Evolutionary conservation across 2,888 invertebrate genomes (phyloP).

Genomic region (Holacanthella duospinosa): DNA sequence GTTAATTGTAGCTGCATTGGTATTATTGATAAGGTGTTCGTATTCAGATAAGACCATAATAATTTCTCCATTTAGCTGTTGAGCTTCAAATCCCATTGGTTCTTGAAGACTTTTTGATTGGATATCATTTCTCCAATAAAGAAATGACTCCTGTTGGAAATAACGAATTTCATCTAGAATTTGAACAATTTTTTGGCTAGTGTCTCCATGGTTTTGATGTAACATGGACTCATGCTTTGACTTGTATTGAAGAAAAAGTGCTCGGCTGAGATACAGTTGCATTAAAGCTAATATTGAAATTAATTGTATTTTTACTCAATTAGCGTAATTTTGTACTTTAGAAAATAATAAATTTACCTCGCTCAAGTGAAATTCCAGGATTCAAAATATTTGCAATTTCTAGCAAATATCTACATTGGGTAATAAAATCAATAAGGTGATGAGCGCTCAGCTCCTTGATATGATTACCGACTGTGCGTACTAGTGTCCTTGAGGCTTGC

Average conservation of each 20-base stretch:
- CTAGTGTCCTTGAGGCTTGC: slow-evolving; percentile 24
- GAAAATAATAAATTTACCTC: slow-evolving; percentile 20
- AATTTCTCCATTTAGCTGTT: neutral
- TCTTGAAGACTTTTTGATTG: slow-evolving; percentile 3
- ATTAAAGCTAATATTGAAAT: neutral
- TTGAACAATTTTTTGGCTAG: no score
- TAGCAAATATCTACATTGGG: slow-evolving; percentile 21
- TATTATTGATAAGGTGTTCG: neutral
- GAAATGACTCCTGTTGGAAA: neutral
- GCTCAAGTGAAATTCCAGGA: slow-evolving; percentile 26
- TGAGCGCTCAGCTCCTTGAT: slow-evolving; percentile 12
- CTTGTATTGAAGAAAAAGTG: neutral
- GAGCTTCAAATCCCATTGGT: slow-evolving; percentile 7
- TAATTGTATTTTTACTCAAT: neutral
- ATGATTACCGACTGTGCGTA: slow-evolving; percentile 17
- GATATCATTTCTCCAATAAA: slow-evolving; percentile 10
- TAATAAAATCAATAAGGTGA: slow-evolving; percentile 20
- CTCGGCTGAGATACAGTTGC: slow-evolving; percentile 7
- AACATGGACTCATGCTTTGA: neutral
- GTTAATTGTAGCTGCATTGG: neutral
- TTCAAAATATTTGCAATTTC: slow-evolving; percentile 18
- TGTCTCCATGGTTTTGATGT: neutral
- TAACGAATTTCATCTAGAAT: neutral
- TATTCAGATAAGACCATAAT: neutral
- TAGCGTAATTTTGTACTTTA: no score